Conservation (phyloP, 1,140 invertebrate genomes). For the Neodiprion virginianus region DNA sequence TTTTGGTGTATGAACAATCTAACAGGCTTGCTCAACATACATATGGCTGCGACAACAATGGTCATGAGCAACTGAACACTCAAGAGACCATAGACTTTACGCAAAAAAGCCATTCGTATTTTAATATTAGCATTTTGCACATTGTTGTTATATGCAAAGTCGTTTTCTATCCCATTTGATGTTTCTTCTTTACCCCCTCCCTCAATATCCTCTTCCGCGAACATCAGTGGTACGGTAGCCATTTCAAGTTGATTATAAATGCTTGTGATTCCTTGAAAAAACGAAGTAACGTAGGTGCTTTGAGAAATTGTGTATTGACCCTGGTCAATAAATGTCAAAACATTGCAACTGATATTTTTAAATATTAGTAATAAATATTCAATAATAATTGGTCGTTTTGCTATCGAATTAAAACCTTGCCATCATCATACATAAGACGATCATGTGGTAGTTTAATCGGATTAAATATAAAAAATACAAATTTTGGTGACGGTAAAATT, state of each 20-base stretch:
- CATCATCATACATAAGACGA: too few species aligned
- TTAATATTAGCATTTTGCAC: constrained; percentile 69
- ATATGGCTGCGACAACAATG: constrained; percentile 69
- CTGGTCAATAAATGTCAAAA: too few species aligned
- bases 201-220: constrained; percentile 67
- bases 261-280: too few species aligned
- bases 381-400: too few species aligned
- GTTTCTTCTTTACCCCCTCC: constrained; percentile 65
- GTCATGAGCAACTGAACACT: constrained; percentile 78
- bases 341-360: too few species aligned
- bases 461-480: too few species aligned
- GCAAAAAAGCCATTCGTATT: constrained; percentile 76
- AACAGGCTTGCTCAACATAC: constrained; percentile 68
- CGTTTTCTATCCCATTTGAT: constrained; percentile 63
- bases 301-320: too few species aligned
- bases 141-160: constrained; percentile 75
- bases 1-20: constrained; percentile 73
- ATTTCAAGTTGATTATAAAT: constrained; percentile 18
- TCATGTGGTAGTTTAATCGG: too few species aligned
- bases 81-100: constrained; percentile 86
- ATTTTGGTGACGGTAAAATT: too few species aligned
- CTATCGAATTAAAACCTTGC: too few species aligned
- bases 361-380: too few species aligned
- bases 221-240: constrained; percentile 60
- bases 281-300: too few species aligned